phyloP scores from a whole-genome alignment of 1,140 invertebrate genomes.

The Eriocheir sinensis region DNA sequence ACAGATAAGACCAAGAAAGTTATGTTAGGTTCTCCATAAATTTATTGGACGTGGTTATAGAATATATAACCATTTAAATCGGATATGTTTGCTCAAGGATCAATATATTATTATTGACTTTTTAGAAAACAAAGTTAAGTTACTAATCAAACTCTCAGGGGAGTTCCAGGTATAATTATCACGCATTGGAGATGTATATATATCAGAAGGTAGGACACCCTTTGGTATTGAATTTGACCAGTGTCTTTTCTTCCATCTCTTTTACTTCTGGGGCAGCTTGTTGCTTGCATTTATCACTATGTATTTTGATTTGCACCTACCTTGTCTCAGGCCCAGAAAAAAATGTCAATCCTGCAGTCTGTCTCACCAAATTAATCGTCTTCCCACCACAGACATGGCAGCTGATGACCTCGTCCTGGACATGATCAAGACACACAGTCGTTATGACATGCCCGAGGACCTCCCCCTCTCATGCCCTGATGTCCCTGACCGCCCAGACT shows the following conservation, averaged over 20 bases:
- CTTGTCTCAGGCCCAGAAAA: not conserved
- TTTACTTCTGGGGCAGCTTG: not conserved
- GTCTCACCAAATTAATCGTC: not conserved
- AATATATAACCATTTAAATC: no score
- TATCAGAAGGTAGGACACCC: no score
- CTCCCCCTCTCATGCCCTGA: not conserved
- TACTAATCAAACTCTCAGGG: no score
- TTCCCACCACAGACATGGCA: slow-evolving; percentile 45
- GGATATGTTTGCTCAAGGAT: no score
- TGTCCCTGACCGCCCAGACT: not conserved
- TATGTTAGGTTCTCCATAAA: no score
- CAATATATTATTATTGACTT: no score
- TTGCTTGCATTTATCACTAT: not conserved
- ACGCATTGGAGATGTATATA: no score
- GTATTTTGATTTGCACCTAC: not conserved
- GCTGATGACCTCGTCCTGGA: slow-evolving; percentile 36
- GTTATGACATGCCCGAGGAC: not conserved
- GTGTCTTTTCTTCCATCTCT: not conserved
- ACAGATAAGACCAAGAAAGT: no score
- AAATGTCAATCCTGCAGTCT: not conserved
- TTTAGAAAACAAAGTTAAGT: no score
- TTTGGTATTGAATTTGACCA: no score
- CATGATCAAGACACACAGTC: slow-evolving; percentile 26
- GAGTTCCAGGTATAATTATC: no score
- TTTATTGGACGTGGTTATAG: no score